A percentile compares a stretch with the other conserved stretches of the same genome.
These are phyloP conservation scores for Andrena trimmerana DNA, from an alignment of 2,888 invertebrate species.

Conservation along the genomic window DNA sequence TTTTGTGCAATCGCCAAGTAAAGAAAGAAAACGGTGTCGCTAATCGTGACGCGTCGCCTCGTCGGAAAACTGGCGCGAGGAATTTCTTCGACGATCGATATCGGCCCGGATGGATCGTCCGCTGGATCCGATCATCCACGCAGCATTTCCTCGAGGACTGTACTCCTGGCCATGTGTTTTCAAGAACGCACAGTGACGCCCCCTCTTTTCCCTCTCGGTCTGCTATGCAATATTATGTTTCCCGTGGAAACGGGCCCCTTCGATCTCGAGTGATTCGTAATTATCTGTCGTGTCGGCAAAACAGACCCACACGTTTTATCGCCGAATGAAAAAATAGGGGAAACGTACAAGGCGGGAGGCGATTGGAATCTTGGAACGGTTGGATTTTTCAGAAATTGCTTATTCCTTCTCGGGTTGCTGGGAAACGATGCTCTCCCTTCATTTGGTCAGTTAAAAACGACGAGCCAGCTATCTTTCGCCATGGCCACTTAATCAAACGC, in stretches of 20 bases:
- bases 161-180: conserved; percentile 39
- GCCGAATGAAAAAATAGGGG: neutral
- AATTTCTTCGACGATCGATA: neutral
- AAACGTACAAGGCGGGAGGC: conserved; percentile 23
- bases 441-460: no score
- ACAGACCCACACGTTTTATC: conserved; percentile 17
- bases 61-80: neutral
- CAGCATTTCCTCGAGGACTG: conserved; percentile 7
- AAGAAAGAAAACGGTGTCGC: conserved; percentile 40
- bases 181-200: conserved; percentile 1
- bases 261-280: conserved; percentile 39
- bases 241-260: conserved; percentile 21
- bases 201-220: conserved; percentile 41
- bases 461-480: neutral
- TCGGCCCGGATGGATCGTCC: neutral
- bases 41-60: neutral
- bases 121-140: neutral
- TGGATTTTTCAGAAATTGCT: no score
- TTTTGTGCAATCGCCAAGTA: conserved; percentile 67
- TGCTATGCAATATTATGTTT: neutral
- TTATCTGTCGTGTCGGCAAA: conserved; percentile 31
- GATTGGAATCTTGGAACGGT: neutral
- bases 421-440: no score
- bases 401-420: no score
- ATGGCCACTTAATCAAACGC: neutral